Base-by-base conservation (phyloP, 2,113 vertebrate species). In the Oncorhynchus clarkii region DNA sequence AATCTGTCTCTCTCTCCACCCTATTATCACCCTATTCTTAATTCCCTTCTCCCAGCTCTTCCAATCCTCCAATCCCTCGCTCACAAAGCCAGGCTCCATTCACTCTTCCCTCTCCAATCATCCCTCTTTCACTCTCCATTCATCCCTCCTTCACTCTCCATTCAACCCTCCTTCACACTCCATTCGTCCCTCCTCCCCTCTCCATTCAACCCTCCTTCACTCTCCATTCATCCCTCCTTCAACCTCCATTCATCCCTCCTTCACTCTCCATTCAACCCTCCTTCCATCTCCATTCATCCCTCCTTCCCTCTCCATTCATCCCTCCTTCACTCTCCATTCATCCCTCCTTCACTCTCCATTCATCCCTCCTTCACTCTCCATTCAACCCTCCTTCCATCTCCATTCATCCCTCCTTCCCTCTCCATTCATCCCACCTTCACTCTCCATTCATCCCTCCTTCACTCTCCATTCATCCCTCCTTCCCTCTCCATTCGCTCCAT, bases 241-340 rank as follows among this genome's bases (percentile, higher is more conserved):
- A 1, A 1, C 5, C 31, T 5, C 31, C 31, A 31, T 31, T 31
- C 31, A 31, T 5, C 31, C 31, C 31, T 31, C 31, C 27, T 31
- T 31, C 31, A 1, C 1, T 31, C 29, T 31, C 1, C 29, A 31
- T 31, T 1, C 29, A 31, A 1, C 29, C 29, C 29, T 31, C 29
- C 29, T 31, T 31, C 29, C 0, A 4, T 31, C 29, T 31, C 29
- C 29, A 31, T 31, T 1, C 4, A 31, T 31, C 4, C 29, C 4
- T 31, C 29, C 29, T 31, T 29, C 29, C 4, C 51, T 68, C 16
- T 18, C n/a, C 24, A 11, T 68, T 22, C 66, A 51, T 26, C 9
- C 67, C 51, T 74, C 71, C 24, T 22, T 64, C 31, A 31, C 34
- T 75, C 68, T 16, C 26, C 18, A 54, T 54, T 72, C 45, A 78